Base-by-base conservation (phyloP, 2,797 vertebrate species). In the Chelmon rostratus region DNA sequence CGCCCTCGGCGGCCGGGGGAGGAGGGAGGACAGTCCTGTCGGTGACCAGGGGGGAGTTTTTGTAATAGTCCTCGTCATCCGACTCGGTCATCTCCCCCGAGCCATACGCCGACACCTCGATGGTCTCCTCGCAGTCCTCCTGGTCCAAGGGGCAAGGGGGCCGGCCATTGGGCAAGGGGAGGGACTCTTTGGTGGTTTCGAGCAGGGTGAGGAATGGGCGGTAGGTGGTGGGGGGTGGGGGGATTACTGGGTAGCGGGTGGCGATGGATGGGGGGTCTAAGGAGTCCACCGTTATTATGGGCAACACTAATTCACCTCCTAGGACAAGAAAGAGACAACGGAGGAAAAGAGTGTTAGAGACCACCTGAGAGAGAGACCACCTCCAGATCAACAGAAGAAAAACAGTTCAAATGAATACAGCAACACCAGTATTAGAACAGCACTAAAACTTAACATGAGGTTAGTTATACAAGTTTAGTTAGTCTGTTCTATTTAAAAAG, bases 251-350 rank as follows among this genome's bases (percentile, higher is more conserved):
- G 92, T 96, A 97, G 57, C 92, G 97, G 70, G 97, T 98, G 90
- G 96, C 97, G 83, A 98, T 96, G 81, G 97, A 96, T 47, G 97
- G 97, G 95, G 97, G 96, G 84, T 98, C 97, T 96, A 98, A 85
- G 92, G 97, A 97, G 92, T 98, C 97, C 96, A 97, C 97, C 21
- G 97, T 98, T 92, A 98, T 97, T 92, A 98, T 97, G 91, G 97
- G 97, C 93, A 98, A 97, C 91, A 98, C 97, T 96, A 98, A 96
- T 95, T 98, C 97, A 93, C 97, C 97, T 97, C 97, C 97, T 98
- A 96, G 93, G 92, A 96, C 88, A 95, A 95, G 94, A 96, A 95
- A 96, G 88, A 96, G 94, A 96, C 75, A 95, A 93, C 68, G 91
- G 86, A 91, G 83, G 82, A 81, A 88, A 71, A 81, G 23, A 80